Percentiles rank a stretch among this genome's conserved stretches.
phyloP scores from a whole-genome alignment of 2,113 vertebrate species.

The Todiramphus saurophagus region DNA sequence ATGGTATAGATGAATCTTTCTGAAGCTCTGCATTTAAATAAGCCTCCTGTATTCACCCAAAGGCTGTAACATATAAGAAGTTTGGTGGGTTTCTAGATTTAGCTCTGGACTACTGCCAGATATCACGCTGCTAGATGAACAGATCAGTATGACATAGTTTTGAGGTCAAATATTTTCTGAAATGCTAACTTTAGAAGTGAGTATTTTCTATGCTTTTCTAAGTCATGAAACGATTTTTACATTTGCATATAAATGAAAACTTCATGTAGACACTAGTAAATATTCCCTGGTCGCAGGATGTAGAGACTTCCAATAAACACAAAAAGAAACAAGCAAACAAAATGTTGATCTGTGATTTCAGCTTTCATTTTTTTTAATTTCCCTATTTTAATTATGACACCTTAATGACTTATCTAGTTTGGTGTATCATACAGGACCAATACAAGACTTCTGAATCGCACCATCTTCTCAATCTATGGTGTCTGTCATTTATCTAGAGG shows the following conservation, averaged over 20 bases:
- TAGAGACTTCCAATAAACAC: background rate
- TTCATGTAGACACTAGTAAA: background rate
- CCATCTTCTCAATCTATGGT: background rate
- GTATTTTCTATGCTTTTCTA: background rate
- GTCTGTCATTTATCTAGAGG: background rate
- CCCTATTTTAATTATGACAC: background rate
- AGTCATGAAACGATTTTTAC: background rate
- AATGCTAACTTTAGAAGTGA: background rate
- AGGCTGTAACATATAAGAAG: background rate
- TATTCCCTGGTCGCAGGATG: background rate
- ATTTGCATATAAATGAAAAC: background rate
- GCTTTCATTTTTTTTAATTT: background rate
- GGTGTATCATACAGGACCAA: background rate
- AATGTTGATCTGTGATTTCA: background rate
- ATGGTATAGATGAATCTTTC: background rate
- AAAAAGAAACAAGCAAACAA: background rate
- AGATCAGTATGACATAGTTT: slow-evolving; percentile 24
- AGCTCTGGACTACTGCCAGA: slow-evolving; percentile 43
- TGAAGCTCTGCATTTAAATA: slow-evolving; percentile 1
- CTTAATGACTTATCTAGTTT: background rate
- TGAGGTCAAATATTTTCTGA: slow-evolving; percentile 52
- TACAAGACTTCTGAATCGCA: background rate
- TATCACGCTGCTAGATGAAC: slow-evolving; percentile 2
- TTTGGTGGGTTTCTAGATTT: slow-evolving; percentile 52
- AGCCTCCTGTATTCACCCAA: background rate